Evolutionary conservation across 1,140 invertebrate species (phyloP), one percentile per base, ranked within the genome.

Genomic region (Drosophila bocqueti): DNA sequence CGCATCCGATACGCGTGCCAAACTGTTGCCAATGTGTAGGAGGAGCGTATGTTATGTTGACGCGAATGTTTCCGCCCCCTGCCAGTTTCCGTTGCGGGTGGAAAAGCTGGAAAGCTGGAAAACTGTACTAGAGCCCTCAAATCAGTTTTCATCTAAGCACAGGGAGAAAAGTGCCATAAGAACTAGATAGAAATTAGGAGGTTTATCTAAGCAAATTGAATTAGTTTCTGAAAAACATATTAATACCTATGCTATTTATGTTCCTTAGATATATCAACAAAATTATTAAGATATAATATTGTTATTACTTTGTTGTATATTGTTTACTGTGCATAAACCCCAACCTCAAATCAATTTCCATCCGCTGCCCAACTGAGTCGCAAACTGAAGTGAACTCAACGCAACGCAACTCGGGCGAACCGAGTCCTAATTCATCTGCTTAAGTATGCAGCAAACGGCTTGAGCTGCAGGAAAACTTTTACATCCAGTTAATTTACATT

Each of bases 1-100:
- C 62, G 43, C 73, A 76, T 68, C 75, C 75, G 75, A 83, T 73
- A 83, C 79, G 76, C 81, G 81, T 83, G 81, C 81, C 76, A 83
- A 79, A 83, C 76, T 83, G 76, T 64, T 83, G 81, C 76, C 76
- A 71, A 66, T 81, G 79, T 67, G 55, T 34, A 47, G 54, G 40
- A 52, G 40, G 40, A 52, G 40, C 46, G 71, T 65, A 76, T 76
- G 62, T 76, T 76, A 76, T 76, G 62, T 76, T 76, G 73, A 76
- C 65, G 60, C 72, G 62, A 52, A 76, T 69, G 62, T 64, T 83
- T 83, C 72, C 74, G 79, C 49, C 42, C 24, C 50, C 38, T 77
- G 73, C 58, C 66, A 77, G 78, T 81, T 81, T 77, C 79, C 78
- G 79, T 45, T 24, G 46, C 21, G 42, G 31, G 54, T 46, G 42